Evolutionary conservation across 2,888 invertebrate genomes (phyloP).

Genomic region (Cyclophora punctaria): DNA sequence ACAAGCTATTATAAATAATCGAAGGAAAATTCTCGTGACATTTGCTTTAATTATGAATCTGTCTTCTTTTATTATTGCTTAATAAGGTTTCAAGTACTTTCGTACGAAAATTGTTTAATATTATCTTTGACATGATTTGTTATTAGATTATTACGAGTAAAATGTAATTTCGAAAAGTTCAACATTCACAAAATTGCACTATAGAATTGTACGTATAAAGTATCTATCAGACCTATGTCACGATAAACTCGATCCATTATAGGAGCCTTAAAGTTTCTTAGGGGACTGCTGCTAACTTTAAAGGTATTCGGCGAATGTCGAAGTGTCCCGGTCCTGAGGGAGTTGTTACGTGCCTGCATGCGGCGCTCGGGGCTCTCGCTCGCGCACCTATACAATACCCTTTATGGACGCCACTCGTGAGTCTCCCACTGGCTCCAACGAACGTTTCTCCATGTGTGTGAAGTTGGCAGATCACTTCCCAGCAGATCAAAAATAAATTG

Average conservation of each 20-base stretch:
- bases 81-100: too few species aligned
- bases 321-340: conserved; percentile 36
- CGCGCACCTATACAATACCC: conserved; percentile 21
- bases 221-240: conserved; percentile 4
- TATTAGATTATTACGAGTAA: too few species aligned
- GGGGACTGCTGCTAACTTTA: conserved; percentile 18
- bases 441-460: too few species aligned
- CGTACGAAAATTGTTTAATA: too few species aligned
- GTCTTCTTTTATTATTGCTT: too few species aligned
- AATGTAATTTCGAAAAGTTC: not conserved
- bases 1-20: conserved; percentile 13
- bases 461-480: too few species aligned
- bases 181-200: not conserved
- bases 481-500: too few species aligned
- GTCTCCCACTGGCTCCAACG: too few species aligned
- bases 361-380: conserved; percentile 26
- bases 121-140: too few species aligned
- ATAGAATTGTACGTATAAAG: too few species aligned
- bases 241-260: conserved; percentile 17
- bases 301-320: conserved; percentile 44
- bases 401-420: conserved; percentile 7
- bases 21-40: too few species aligned
- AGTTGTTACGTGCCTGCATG: conserved; percentile 49
- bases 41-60: too few species aligned
- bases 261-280: conserved; percentile 19